These are phyloP conservation scores for Mobula hypostoma DNA, from an alignment of 2,113 vertebrate species.

Conservation along the genomic window DNA sequence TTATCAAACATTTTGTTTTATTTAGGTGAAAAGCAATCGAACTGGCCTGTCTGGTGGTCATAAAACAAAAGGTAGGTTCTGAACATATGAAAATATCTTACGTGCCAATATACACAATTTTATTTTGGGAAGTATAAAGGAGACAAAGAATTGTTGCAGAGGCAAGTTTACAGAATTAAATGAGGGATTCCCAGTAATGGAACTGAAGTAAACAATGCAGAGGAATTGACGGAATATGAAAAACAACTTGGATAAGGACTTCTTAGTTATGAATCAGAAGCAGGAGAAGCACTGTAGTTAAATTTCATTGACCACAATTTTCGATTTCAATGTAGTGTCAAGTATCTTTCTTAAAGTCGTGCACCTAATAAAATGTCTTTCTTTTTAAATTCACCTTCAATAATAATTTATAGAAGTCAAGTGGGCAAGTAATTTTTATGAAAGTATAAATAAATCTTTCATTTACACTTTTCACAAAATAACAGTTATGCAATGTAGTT, in stretches of 20 bases:
- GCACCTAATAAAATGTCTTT: background rate
- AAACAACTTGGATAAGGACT: background rate
- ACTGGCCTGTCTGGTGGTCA: background rate
- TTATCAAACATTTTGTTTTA: background rate
- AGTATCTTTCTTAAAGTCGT: background rate
- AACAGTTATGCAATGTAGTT: background rate
- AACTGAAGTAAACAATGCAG: background rate
- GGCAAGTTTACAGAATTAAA: background rate
- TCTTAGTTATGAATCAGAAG: background rate
- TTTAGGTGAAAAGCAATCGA: conserved; percentile 23
- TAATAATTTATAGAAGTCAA: background rate
- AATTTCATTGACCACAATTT: background rate
- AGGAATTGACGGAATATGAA: background rate
- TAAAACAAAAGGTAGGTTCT: conserved; percentile 13
- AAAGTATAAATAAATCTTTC: background rate
- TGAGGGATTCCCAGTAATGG: background rate
- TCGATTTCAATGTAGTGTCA: background rate
- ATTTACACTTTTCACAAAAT: background rate
- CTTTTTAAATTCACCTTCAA: background rate
- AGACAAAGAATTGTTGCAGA: background rate
- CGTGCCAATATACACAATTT: background rate
- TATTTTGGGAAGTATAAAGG: background rate
- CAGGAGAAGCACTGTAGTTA: background rate
- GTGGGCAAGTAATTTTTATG: background rate
- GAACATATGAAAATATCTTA: background rate